phyloP scores from a whole-genome alignment of 2,888 invertebrate species.

The Noctua janthe region DNA sequence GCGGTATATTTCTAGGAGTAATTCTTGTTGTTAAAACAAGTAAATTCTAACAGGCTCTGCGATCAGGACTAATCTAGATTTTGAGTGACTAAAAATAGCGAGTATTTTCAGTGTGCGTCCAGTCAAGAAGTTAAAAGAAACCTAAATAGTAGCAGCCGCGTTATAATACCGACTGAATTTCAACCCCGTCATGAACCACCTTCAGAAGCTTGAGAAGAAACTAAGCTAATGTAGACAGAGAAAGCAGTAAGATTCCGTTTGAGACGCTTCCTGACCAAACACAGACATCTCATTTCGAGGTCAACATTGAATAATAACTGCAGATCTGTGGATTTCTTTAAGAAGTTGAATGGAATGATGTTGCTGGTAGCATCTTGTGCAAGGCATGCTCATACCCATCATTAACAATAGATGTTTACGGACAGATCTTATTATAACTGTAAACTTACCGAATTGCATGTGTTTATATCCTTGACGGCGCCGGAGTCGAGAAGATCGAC shows the following conservation, averaged over 20 bases:
- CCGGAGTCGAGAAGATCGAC: constrained; percentile 96
- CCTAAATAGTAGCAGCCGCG: neutral
- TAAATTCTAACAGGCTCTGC: neutral
- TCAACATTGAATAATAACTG: neutral
- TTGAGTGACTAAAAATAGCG: too few relatives aligned
- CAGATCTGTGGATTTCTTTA: neutral
- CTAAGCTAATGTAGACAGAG: neutral
- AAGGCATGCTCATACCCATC: neutral
- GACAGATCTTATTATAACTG: neutral
- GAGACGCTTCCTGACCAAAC: neutral
- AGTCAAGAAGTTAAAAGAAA: neutral
- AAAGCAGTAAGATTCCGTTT: neutral
- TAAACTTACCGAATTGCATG: constrained; percentile 97
- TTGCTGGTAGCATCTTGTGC: neutral
- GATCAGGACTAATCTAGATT: too few relatives aligned
- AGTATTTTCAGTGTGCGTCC: neutral
- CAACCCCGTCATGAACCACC: too few relatives aligned
- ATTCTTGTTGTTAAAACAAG: neutral
- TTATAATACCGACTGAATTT: neutral
- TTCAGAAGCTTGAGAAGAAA: neutral
- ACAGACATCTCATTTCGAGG: neutral
- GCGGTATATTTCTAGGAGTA: constrained; percentile 3
- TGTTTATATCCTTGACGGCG: constrained; percentile 98
- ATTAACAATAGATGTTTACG: neutral
- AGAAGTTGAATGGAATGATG: neutral